phyloP scores from a whole-genome alignment of 2,797 vertebrate species.

The Oreochromis grahami region DNA sequence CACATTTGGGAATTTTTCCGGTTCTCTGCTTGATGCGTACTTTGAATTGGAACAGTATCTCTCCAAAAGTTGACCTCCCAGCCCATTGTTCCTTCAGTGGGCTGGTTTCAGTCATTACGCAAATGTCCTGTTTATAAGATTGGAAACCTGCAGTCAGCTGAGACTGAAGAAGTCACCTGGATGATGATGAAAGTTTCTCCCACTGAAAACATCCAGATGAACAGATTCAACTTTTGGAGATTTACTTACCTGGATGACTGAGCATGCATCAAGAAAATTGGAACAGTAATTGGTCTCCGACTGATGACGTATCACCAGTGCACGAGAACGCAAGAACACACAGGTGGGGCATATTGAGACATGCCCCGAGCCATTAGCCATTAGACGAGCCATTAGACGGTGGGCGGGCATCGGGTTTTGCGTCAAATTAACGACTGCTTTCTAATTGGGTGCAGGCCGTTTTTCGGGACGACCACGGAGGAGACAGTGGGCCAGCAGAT shows the following conservation, averaged over 20 bases:
- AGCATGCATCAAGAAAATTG: neutral
- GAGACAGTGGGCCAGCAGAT: slow-evolving; percentile 80
- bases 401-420: neutral
- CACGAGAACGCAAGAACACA: neutral
- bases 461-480: slow-evolving; percentile 79
- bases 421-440: neutral
- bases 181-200: too few species aligned
- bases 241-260: too few species aligned
- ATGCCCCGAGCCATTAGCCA: fast-evolving
- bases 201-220: too few species aligned
- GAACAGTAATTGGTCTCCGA: neutral
- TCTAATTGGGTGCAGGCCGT: slow-evolving; percentile 49
- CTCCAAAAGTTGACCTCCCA: too few species aligned
- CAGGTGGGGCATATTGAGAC: neutral
- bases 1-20: neutral
- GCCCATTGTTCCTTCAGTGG: too few species aligned
- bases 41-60: neutral
- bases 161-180: too few species aligned
- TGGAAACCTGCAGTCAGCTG: too few species aligned
- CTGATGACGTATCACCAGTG: neutral
- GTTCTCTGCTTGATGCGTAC: neutral
- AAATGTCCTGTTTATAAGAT: too few species aligned
- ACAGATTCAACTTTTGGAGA: too few species aligned
- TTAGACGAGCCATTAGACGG: fast-evolving
- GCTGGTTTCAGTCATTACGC: too few species aligned